A percentile compares a stretch with the other conserved stretches of the same genome.
phyloP scores from a whole-genome alignment of 2,113 vertebrate genomes.

The Calidris pygmaea region DNA sequence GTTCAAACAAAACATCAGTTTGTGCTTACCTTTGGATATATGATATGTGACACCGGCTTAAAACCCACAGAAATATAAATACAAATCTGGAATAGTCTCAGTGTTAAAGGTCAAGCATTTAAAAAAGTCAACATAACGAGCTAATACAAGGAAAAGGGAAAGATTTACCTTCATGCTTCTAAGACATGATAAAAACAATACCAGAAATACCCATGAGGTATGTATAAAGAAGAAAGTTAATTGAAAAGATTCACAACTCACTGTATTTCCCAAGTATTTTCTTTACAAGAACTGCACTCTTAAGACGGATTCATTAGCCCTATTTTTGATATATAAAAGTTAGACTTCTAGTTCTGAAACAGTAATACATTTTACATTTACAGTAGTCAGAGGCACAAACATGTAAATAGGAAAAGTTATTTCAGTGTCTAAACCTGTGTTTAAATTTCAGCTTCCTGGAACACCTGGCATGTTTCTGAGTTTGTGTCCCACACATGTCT shows the following conservation, averaged over 20 bases:
- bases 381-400: background rate
- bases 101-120: background rate
- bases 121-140: background rate
- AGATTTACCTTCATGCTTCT: background rate
- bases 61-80: background rate
- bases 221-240: background rate
- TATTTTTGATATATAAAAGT: background rate
- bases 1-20: background rate
- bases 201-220: background rate
- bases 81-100: background rate
- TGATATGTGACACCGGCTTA: background rate
- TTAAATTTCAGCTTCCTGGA: background rate
- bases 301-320: background rate
- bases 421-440: background rate
- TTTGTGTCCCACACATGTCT: background rate
- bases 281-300: background rate
- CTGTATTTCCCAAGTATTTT: background rate
- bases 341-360: background rate
- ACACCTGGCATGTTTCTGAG: fast-evolving
- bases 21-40: background rate
- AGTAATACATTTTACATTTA: background rate
- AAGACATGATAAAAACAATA: background rate
- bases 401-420: background rate
- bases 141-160: background rate
- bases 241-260: background rate